Evolutionary conservation across 2,888 invertebrate species (phyloP), one percentile per base, ranked within the genome.

Genomic region (Trypoxylon attenuatum): DNA sequence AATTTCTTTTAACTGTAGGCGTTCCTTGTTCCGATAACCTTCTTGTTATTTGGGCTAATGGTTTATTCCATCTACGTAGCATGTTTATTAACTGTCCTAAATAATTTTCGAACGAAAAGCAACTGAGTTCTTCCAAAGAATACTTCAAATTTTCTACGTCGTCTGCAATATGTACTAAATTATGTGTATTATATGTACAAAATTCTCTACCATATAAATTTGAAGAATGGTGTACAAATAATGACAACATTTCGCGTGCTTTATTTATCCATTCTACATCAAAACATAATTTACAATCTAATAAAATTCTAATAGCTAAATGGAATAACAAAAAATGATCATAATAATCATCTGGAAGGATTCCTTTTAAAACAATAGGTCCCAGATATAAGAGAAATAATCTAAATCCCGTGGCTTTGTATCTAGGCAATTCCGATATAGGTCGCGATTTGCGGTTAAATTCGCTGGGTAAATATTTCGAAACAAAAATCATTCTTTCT

Each of bases 1-100:
- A 27, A 13, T 46, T 16, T n/a, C 6, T 43, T 13, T 19, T 18
- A 43, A 53, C 10, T 21, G 43, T 29, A 42, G 29, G 42, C 33
- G 22, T 33, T 45, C 42, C 42, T 16, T 53, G 42, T 18, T 8
- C 16, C 42, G 16, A n/a, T 60, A 49, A 23, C 47, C 47, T 47
- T 53, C 41, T 41, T n/a, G n/a, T n/a, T n/a, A n/a, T n/a, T n/a
- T n/a, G n/a, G n/a, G n/a, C n/a, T n/a, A n/a, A n/a, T n/a, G 19
- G 54, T 54, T 55, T 54, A 25, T 55, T 49, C 15, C 49, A 49
- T 16, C 49, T 55, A 25, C 55, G 55, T 47, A 61, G 43, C 38
- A 55, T 43, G 25, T 15, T 49, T 33, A 55, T 25, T 21, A 55
- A 8, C 29, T 61, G 54, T 19, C 60, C 54, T 38, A 61, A 55